A percentile compares a stretch with the other conserved stretches of the same genome.
phyloP scores from a whole-genome alignment of 1,140 invertebrate species.

The Cylas formicarius region DNA sequence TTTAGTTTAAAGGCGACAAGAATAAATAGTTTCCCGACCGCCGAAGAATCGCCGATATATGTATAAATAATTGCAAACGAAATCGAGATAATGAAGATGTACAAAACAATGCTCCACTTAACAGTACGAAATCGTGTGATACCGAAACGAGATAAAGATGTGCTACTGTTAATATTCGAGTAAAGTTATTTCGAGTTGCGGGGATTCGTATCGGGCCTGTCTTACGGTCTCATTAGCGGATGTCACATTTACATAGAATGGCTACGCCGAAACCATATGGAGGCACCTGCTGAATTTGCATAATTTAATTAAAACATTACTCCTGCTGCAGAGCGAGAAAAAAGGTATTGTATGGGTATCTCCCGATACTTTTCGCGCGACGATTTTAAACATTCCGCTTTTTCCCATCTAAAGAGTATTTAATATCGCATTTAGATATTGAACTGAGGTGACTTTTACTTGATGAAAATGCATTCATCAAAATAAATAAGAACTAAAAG shows the following conservation, averaged over 20 bases:
- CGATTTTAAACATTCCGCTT: too few relatives aligned
- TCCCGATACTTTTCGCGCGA: too few relatives aligned
- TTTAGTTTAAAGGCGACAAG: too few relatives aligned
- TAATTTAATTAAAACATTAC: constrained; percentile 34
- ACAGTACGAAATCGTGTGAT: constrained; percentile 16
- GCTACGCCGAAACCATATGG: constrained; percentile 22
- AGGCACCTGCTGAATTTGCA: constrained; percentile 31
- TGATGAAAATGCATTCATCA: too few relatives aligned
- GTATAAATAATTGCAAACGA: constrained; percentile 4
- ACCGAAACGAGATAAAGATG: constrained; percentile 18
- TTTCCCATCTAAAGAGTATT: too few relatives aligned
- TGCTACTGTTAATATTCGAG: constrained; percentile 21
- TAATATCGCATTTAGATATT: too few relatives aligned
- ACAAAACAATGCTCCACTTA: constrained; percentile 23
- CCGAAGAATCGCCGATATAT: too few relatives aligned
- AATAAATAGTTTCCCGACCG: too few relatives aligned
- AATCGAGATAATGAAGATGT: constrained; percentile 10
- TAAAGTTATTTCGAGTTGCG: constrained; percentile 13
- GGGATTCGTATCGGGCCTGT: constrained; percentile 14
- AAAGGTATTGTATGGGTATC: too few relatives aligned
- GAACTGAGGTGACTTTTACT: too few relatives aligned
- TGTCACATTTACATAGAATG: constrained; percentile 42
- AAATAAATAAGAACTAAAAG: too few relatives aligned
- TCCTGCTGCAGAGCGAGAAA: constrained; percentile 13
- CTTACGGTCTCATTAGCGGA: constrained; percentile 37